Percentiles rank a stretch among this genome's conserved stretches.
Evolutionary conservation across 2,888 invertebrate species (phyloP).

Genomic region (Tolmerus cingulatus): DNA sequence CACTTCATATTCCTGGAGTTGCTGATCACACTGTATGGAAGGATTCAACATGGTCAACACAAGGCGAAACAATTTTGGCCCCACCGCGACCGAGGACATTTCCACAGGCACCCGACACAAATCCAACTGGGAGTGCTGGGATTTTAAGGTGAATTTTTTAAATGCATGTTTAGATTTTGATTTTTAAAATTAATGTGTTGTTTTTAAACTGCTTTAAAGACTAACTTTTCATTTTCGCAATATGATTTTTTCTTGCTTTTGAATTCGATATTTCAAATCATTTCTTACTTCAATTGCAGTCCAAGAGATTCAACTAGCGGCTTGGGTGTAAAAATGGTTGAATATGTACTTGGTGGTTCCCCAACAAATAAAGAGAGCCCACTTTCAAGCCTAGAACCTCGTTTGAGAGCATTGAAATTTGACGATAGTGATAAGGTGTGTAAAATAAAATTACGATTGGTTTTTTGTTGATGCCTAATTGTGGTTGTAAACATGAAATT

Average conservation of each 20-base stretch:
- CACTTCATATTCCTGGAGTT: conserved; percentile 71
- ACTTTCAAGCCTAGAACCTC: conserved; percentile 68
- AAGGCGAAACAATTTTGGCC: conserved; percentile 83
- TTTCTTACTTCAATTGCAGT: conserved; percentile 65
- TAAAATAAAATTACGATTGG: conserved; percentile 25
- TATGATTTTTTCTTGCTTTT: too few relatives aligned
- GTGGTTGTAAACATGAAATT: conserved; percentile 9
- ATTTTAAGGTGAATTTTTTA: conserved; percentile 59
- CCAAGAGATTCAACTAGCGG: conserved; percentile 90
- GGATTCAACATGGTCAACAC: conserved; percentile 92
- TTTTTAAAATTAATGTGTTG: not conserved
- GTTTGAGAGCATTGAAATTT: conserved; percentile 71
- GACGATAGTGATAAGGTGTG: conserved; percentile 66
- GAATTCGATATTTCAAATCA: not conserved
- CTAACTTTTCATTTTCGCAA: not conserved
- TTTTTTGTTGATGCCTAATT: conserved; percentile 44
- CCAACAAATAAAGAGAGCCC: conserved; percentile 79
- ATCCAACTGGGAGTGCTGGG: conserved; percentile 64
- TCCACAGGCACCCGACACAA: conserved; percentile 70
- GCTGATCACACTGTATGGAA: conserved; percentile 84
- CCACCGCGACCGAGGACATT: conserved; percentile 73
- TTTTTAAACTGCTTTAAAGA: not conserved
- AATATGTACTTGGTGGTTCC: conserved; percentile 94
- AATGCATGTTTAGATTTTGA: not conserved
- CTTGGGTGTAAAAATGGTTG: conserved; percentile 97